phyloP scores from a whole-genome alignment of 2,888 invertebrate genomes.

The Dasysyrphus tricinctus region DNA sequence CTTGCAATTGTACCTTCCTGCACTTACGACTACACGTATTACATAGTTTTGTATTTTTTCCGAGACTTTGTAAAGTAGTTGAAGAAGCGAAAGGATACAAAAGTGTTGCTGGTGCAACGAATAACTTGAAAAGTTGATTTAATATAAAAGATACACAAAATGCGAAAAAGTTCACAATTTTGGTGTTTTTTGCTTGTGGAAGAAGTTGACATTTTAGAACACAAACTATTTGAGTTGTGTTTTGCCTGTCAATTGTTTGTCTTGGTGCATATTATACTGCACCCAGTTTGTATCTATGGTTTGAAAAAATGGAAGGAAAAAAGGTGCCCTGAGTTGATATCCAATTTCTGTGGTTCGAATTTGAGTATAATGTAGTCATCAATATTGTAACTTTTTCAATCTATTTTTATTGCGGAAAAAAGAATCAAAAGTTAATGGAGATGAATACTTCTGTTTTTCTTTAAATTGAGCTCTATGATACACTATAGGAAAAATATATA shows the following conservation, averaged over 20 bases:
- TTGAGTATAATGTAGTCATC: conserved; percentile 3
- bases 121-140: conserved; percentile 22
- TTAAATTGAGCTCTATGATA: not conserved
- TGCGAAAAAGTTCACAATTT: conserved; percentile 6
- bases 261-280: not conserved
- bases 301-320: not conserved
- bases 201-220: conserved; percentile 12
- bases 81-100: not conserved
- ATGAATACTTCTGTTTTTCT: not conserved
- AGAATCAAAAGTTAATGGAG: not conserved
- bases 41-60: not conserved
- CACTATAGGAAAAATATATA: no score
- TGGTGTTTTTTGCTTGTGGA: not conserved
- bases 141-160: conserved; percentile 30
- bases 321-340: not conserved
- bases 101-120: not conserved
- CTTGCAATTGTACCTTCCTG: not conserved
- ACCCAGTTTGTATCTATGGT: not conserved
- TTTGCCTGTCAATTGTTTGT: conserved; percentile 9
- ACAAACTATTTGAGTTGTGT: conserved; percentile 16
- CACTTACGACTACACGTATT: not conserved
- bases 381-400: conserved; percentile 13
- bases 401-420: conserved; percentile 10
- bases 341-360: not conserved
- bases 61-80: not conserved